phyloP scores from a whole-genome alignment of 2,888 invertebrate genomes.

The Eupithecia insigniata region DNA sequence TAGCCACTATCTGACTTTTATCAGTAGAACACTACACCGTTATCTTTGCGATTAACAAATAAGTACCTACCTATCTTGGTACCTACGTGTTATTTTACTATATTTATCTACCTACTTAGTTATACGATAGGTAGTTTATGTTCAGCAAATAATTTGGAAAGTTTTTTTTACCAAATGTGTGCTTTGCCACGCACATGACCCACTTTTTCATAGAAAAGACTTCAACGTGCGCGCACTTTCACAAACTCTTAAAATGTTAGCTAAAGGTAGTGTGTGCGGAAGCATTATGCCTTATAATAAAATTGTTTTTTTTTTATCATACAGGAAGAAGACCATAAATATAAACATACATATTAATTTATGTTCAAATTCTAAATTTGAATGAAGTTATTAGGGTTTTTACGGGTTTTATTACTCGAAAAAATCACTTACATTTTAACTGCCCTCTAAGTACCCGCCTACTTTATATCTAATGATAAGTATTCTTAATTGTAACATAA shows the following conservation, averaged over 20 bases:
- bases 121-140: not conserved
- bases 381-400: not conserved
- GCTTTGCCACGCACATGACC: not conserved
- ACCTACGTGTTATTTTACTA: not conserved
- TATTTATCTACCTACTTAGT: not conserved
- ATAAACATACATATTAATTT: not conserved
- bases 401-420: not conserved
- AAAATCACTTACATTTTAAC: not conserved
- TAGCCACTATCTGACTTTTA: constrained; percentile 16
- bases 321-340: not conserved
- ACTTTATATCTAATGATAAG: too few relatives aligned
- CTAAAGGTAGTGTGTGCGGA: not conserved
- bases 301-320: not conserved
- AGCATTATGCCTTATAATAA: not conserved
- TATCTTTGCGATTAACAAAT: constrained; percentile 23
- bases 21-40: constrained; percentile 15
- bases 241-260: not conserved
- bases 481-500: not conserved
- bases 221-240: constrained; percentile 34
- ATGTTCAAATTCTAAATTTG: not conserved
- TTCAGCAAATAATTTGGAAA: not conserved
- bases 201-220: constrained; percentile 25
- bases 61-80: constrained; percentile 3
- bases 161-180: not conserved
- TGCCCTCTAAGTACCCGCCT: not conserved